These are phyloP conservation scores for Chrosomus eos DNA, from an alignment of 2,797 vertebrate species.

Conservation along the genomic window DNA sequence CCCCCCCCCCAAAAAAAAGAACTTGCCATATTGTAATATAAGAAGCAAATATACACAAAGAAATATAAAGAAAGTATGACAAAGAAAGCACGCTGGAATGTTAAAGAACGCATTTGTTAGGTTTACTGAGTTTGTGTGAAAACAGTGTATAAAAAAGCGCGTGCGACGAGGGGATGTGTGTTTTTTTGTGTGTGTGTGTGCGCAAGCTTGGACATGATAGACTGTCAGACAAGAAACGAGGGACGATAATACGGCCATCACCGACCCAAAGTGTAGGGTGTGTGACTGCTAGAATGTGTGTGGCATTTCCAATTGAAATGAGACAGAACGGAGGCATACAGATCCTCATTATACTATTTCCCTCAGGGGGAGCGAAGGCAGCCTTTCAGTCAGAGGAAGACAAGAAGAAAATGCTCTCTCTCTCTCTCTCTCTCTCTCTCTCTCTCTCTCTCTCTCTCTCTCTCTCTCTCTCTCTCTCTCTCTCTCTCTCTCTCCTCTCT, in stretches of 20 bases:
- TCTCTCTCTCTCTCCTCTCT: conserved; percentile 29
- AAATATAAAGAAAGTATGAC: background rate
- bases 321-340: conserved; percentile 75
- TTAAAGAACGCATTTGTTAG: background rate
- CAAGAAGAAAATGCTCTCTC: conserved; percentile 44
- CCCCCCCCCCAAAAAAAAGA: background rate
- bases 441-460: conserved; percentile 31
- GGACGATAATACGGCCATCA: conserved; percentile 79
- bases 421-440: conserved; percentile 37
- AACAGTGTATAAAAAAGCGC: conserved; percentile 42
- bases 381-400: conserved; percentile 63
- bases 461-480: conserved; percentile 35
- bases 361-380: conserved; percentile 72
- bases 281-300: conserved; percentile 64
- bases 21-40: no score
- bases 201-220: conserved; percentile 68
- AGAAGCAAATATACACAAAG: background rate
- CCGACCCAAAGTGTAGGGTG: conserved; percentile 73
- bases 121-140: conserved; percentile 26
- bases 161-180: conserved; percentile 42
- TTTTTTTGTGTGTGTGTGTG: conserved; percentile 33
- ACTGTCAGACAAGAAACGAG: conserved; percentile 72
- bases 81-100: background rate
- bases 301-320: conserved; percentile 81
- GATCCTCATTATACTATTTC: conserved; percentile 80